Evolutionary conservation across 2,113 vertebrate species (phyloP).

Genomic region (Nycticryphes semicollaris): DNA sequence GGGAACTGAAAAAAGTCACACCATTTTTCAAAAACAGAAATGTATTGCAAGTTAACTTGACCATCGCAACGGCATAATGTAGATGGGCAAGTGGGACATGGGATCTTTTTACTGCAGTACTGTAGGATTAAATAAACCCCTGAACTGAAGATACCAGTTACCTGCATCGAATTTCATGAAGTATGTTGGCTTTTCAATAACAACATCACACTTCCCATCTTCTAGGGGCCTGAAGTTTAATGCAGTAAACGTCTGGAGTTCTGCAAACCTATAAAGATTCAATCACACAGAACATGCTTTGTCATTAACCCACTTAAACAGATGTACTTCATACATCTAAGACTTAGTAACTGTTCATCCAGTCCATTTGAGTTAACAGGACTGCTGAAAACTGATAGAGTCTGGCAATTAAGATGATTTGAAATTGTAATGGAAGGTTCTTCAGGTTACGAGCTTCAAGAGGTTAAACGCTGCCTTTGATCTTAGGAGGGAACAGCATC

Average conservation of each 20-base stretch:
- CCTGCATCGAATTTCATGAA: conserved; percentile 99
- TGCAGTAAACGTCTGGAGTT: conserved; percentile 86
- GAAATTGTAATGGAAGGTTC: conserved; percentile 46
- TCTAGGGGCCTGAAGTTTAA: conserved; percentile 83
- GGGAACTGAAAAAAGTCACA: not conserved
- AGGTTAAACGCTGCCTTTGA: conserved; percentile 68
- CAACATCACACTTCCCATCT: conserved; percentile 84
- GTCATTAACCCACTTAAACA: conserved; percentile 1
- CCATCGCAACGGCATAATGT: not conserved
- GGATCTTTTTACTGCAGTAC: not conserved
- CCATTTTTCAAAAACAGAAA: not conserved
- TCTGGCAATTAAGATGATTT: conserved; percentile 46
- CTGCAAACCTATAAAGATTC: conserved; percentile 87
- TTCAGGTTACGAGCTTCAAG: conserved; percentile 40
- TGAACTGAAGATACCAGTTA: conserved; percentile 40
- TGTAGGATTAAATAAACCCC: not conserved
- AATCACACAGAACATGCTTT: not conserved
- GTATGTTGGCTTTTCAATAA: conserved; percentile 89
- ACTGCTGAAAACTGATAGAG: not conserved
- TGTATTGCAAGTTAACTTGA: not conserved
- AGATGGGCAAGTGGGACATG: not conserved
- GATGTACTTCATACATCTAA: not conserved
- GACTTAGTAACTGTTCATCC: not conserved
- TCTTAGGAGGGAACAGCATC: conserved; percentile 23
- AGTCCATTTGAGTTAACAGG: not conserved